These are phyloP conservation scores for Apogon hyalosoma DNA, from an alignment of 2,797 vertebrate species.

Conservation along the genomic window DNA sequence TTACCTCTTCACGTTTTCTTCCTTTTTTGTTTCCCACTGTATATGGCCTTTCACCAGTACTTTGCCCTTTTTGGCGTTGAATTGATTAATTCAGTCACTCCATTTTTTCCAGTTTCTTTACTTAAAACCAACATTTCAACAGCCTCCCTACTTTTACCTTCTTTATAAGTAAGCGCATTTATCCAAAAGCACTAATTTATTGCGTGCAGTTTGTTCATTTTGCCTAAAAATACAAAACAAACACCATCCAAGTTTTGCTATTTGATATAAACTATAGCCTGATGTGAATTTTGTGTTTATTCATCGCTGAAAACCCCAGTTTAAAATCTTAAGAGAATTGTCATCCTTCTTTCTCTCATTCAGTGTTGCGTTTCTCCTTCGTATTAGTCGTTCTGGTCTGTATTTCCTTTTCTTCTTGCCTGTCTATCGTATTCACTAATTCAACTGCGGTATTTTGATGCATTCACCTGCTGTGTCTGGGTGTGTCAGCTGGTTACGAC, in stretches of 20 bases:
- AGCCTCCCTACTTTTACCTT: slow-evolving; percentile 40
- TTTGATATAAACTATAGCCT: slow-evolving; percentile 12
- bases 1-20: slow-evolving; percentile 15
- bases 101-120: slow-evolving; percentile 29
- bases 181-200: background rate
- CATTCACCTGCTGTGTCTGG: slow-evolving; percentile 78
- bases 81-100: slow-evolving; percentile 34
- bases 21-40: slow-evolving; percentile 5
- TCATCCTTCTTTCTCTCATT: slow-evolving; percentile 5
- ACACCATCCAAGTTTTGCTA: slow-evolving; percentile 12
- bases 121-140: slow-evolving; percentile 48
- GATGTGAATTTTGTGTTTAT: slow-evolving; percentile 5
- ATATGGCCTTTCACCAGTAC: slow-evolving; percentile 21
- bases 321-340: slow-evolving; percentile 8
- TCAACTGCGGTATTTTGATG: slow-evolving; percentile 44
- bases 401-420: slow-evolving; percentile 15
- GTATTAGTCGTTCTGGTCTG: background rate
- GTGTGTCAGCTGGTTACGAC: slow-evolving; percentile 74
- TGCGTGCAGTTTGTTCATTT: slow-evolving; percentile 13
- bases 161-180: background rate
- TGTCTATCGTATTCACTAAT: slow-evolving; percentile 2
- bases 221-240: background rate
- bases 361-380: background rate
- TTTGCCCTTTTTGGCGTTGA: slow-evolving; percentile 32
- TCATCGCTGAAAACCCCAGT: slow-evolving; percentile 7